Evolutionary conservation across 2,888 invertebrate species (phyloP), one percentile per base, ranked within the genome.

Genomic region (Ametastegia equiseti): DNA sequence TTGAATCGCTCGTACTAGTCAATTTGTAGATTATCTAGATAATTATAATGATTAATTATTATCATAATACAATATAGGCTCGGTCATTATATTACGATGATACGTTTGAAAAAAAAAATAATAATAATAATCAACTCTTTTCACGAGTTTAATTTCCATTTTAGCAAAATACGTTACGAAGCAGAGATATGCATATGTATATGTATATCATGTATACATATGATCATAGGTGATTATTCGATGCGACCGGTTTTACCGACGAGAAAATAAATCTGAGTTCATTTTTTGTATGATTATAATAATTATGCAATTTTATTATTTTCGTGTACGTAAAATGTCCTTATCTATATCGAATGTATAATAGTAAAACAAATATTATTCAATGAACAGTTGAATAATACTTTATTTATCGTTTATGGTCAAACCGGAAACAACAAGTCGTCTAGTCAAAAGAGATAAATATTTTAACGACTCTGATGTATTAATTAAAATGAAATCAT

Each of bases 1-100:
- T 78, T 45, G 30, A 39, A 39, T 39, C 39, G 19, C 60, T 60
- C 45, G 60, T 78, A 78, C 78, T 78, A 78, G 78, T 78, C 78
- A 78, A 78, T 78, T 78, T 78, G 39, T 78, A 78, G 78, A 63
- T 78, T 63, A 78, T 78, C 6, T 73, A 50, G 47, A 42, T 78
- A 60, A 30, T 27, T 63, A 60, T 71, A 39, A 19, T 30, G 30
- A 67, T 54, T 71, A 71, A 71, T 71, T 71, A 71, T 67, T 39
- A 71, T 42, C 30, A 50, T 33, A 39, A 69, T 63, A 71, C 30
- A 47, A 39, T 67, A 39, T 39, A 67, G 23, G 54, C 54, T 69
- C 39, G 69, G 30, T 36, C 19, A 42, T 15, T 33, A 54, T 75
- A n/a, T n/a, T n/a, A n/a, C n/a, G n/a, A n/a, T 54, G 33, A 30